These are phyloP conservation scores for Acinonyx jubatus DNA, from an alignment of 2,113 vertebrate genomes.

Conservation along the genomic window DNA sequence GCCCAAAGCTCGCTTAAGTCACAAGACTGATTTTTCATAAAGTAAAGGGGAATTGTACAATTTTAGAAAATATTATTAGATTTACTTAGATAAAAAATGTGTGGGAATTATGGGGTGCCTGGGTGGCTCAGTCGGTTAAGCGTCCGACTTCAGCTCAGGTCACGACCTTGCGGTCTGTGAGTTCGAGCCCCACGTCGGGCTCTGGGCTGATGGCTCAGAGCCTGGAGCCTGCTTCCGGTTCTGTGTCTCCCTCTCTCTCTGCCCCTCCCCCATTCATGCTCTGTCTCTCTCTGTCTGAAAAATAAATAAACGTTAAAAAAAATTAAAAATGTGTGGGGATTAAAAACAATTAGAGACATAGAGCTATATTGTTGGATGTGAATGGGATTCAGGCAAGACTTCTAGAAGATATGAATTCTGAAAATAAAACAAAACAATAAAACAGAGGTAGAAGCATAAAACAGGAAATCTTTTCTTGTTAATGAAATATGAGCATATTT, in stretches of 20 bases:
- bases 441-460: background rate
- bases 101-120: background rate
- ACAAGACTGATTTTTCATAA: background rate
- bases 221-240: too few species aligned
- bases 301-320: too few species aligned
- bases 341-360: background rate
- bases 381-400: background rate
- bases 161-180: too few species aligned
- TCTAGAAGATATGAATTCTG: constrained; percentile 15
- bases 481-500: constrained; percentile 7
- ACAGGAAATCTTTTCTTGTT: background rate
- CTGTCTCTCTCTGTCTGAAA: too few species aligned
- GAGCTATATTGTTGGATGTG: background rate
- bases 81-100: background rate
- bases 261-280: too few species aligned
- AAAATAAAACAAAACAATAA: background rate
- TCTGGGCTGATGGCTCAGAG: too few species aligned
- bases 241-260: too few species aligned
- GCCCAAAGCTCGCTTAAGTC: background rate
- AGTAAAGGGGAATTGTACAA: background rate
- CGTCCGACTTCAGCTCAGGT: too few species aligned
- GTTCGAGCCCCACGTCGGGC: too few species aligned
- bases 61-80: background rate
- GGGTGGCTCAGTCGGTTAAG: too few species aligned
- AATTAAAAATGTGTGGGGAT: background rate